Evolutionary conservation across 1,140 invertebrate genomes (phyloP).

Genomic region (Zaprionus tsacasi): DNA sequence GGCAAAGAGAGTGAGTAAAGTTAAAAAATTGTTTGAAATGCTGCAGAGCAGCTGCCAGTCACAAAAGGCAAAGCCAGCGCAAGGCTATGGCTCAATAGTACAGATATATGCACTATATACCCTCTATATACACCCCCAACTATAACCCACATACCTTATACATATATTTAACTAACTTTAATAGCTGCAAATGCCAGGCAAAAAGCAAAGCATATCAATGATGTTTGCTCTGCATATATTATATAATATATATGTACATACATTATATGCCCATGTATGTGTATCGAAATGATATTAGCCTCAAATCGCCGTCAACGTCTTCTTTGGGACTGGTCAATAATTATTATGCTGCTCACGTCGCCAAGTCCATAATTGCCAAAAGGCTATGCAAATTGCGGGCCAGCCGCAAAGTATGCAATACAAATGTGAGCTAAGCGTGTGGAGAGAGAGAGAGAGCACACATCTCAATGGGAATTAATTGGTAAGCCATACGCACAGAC

Average conservation of each 20-base stretch:
- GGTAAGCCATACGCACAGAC: constrained; percentile 53
- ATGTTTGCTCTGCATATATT: neutral
- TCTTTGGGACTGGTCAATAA: constrained; percentile 44
- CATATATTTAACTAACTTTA: neutral
- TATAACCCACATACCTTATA: too few species aligned
- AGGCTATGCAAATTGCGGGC: constrained; percentile 71
- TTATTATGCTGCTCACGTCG: constrained; percentile 75
- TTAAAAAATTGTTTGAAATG: constrained; percentile 1
- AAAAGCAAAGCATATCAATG: neutral
- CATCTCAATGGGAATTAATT: constrained; percentile 79
- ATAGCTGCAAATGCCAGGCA: neutral
- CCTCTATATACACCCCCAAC: too few species aligned
- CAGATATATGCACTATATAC: neutral
- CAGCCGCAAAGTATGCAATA: constrained; percentile 70
- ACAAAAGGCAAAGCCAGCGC: neutral
- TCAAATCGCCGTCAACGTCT: constrained; percentile 2
- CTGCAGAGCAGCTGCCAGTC: constrained; percentile 28
- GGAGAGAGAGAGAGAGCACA: constrained; percentile 36
- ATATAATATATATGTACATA: neutral
- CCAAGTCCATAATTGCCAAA: constrained; percentile 70
- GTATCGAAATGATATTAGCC: neutral
- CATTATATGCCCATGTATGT: neutral
- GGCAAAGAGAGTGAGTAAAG: constrained; percentile 13
- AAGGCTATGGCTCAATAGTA: too few species aligned
- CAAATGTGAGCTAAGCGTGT: constrained; percentile 36